These are phyloP conservation scores for Lucifuga dentata DNA, from an alignment of 2,113 vertebrate species.

Conservation along the genomic window DNA sequence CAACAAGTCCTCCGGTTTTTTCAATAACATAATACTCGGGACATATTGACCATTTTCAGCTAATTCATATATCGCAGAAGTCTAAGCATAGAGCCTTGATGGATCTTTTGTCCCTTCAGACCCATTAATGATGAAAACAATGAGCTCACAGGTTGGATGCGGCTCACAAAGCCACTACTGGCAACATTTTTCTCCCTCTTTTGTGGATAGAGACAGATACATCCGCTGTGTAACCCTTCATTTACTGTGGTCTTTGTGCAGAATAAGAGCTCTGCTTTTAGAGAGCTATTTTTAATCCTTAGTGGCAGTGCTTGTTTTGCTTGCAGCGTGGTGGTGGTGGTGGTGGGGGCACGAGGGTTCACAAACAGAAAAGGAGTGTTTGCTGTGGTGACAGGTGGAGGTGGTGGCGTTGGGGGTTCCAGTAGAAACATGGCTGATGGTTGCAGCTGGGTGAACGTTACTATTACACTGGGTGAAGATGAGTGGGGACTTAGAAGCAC, in stretches of 20 bases:
- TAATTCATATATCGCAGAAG: conserved; percentile 25
- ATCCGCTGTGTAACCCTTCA: conserved; percentile 40
- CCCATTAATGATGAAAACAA: conserved; percentile 37
- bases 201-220: conserved; percentile 38
- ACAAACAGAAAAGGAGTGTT: conserved; percentile 17
- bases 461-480: conserved; percentile 12
- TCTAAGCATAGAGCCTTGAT: conserved; percentile 30
- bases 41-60: conserved; percentile 33
- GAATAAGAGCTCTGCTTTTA: conserved; percentile 49
- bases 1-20: too few relatives aligned
- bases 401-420: conserved; percentile 29
- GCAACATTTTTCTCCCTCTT: conserved; percentile 2
- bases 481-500: conserved; percentile 4
- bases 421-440: conserved; percentile 22
- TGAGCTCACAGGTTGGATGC: conserved; percentile 32
- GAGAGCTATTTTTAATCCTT: conserved; percentile 68
- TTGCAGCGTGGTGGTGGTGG: conserved; percentile 6
- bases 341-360: background rate
- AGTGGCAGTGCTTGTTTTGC: background rate
- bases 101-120: conserved; percentile 37
- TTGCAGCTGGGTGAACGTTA: conserved; percentile 61
- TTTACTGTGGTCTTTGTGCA: conserved; percentile 46
- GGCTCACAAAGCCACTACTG: conserved; percentile 43
- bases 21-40: too few relatives aligned
- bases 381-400: conserved; percentile 47